Evolutionary conservation across 2,888 invertebrate species (phyloP).

Genomic region (Spisula solida): DNA sequence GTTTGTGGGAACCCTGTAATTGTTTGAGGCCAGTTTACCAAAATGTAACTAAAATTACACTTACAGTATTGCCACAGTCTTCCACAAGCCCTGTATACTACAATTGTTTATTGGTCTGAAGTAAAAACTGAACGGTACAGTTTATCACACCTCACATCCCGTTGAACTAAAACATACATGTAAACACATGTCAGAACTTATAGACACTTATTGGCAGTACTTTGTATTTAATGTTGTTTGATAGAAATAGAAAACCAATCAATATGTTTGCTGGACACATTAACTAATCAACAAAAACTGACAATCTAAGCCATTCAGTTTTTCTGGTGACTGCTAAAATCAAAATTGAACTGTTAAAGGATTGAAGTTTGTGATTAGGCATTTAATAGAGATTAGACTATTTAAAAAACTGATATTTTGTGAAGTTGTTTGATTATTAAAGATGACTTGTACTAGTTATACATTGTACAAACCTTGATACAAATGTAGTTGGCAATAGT

Average conservation of each 20-base stretch:
- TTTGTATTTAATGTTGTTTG: not conserved
- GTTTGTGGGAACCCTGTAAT: no score
- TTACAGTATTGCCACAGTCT: no score
- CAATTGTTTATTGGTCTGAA: not conserved
- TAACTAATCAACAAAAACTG: not conserved
- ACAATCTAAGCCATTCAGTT: not conserved
- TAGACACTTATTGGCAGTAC: not conserved
- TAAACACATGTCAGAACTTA: not conserved
- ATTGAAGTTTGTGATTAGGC: not conserved
- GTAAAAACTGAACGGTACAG: not conserved
- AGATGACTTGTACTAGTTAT: not conserved
- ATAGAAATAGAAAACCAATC: not conserved
- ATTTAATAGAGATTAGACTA: not conserved
- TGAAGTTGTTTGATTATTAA: not conserved
- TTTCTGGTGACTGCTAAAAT: not conserved
- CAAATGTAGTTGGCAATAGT: not conserved
- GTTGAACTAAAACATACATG: not conserved
- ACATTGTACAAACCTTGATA: not conserved
- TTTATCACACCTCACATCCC: not conserved
- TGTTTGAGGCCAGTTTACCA: no score
- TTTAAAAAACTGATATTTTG: not conserved
- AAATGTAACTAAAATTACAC: no score
- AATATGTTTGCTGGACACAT: not conserved
- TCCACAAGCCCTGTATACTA: not conserved
- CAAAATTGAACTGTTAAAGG: not conserved